These are phyloP conservation scores for Willisornis vidua DNA, from an alignment of 2,113 vertebrate species.

Conservation along the genomic window DNA sequence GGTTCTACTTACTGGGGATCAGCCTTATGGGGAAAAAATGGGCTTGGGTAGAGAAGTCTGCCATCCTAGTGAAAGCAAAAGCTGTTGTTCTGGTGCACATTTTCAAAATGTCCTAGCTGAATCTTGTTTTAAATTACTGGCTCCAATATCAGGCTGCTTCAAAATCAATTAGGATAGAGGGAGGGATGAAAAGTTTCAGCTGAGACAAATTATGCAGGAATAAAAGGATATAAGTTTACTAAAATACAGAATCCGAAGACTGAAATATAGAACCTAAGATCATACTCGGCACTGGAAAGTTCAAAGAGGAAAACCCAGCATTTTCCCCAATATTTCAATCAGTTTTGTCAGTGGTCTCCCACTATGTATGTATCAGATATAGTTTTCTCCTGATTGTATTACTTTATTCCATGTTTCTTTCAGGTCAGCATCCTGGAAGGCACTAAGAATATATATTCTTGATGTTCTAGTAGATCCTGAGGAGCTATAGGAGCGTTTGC, in stretches of 20 bases:
- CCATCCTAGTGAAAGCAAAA: not conserved
- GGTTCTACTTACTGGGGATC: not conserved
- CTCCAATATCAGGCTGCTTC: not conserved
- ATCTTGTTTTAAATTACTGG: not conserved
- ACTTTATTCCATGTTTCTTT: not conserved
- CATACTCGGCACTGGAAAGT: not conserved
- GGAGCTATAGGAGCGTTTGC: not conserved
- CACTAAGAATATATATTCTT: not conserved
- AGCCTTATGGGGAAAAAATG: not conserved
- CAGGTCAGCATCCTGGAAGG: not conserved
- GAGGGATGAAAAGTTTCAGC: not conserved
- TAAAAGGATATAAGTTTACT: not conserved
- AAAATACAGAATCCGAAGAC: not conserved
- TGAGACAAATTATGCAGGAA: not conserved
- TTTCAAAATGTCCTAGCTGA: not conserved
- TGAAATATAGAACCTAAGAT: not conserved
- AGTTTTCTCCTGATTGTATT: not conserved
- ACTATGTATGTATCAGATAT: rapidly evolving
- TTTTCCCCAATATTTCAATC: not conserved
- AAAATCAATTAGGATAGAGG: not conserved
- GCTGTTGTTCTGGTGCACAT: not conserved
- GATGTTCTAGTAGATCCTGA: not conserved
- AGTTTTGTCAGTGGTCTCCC: not conserved
- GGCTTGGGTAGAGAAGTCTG: not conserved
- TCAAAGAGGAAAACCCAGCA: not conserved